Percentiles rank a stretch among this genome's conserved stretches.
These are phyloP conservation scores for Rambutsinella grinnellia DNA, from an alignment of 2,888 invertebrate species.

Conservation along the genomic window DNA sequence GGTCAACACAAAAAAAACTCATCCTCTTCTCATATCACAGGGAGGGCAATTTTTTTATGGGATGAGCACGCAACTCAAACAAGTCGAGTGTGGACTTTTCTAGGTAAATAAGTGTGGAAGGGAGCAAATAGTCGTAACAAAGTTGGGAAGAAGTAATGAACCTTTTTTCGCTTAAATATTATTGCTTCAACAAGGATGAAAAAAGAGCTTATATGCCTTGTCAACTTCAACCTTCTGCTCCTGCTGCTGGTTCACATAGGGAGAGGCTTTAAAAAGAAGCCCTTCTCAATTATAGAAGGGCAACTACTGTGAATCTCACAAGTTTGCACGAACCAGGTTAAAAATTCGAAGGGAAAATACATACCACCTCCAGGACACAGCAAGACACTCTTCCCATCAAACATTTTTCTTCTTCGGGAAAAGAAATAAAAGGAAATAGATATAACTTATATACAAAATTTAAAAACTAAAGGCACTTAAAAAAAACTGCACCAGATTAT, in stretches of 20 bases:
- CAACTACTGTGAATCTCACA: too few species aligned
- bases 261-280: too few species aligned
- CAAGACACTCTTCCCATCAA: slow-evolving; percentile 49
- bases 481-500: slow-evolving; percentile 47
- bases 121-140: slow-evolving; percentile 17
- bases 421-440: slow-evolving; percentile 26
- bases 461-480: slow-evolving; percentile 28
- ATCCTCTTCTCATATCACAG: slow-evolving; percentile 20
- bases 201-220: slow-evolving; percentile 19
- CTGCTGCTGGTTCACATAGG: slow-evolving; percentile 29
- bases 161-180: slow-evolving; percentile 18
- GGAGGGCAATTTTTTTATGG: slow-evolving; percentile 32
- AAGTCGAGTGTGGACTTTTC: slow-evolving; percentile 8
- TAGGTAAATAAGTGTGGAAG: background rate
- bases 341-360: background rate
- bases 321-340: too few species aligned
- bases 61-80: slow-evolving; percentile 27
- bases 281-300: too few species aligned
- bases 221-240: slow-evolving; percentile 22
- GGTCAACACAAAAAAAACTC: slow-evolving; percentile 34
- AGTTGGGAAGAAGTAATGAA: slow-evolving; percentile 33
- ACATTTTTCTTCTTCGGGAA: slow-evolving; percentile 44
- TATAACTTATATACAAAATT: slow-evolving; percentile 2
- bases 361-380: slow-evolving; percentile 35
- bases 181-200: slow-evolving; percentile 39